A percentile compares a stretch with the other conserved stretches of the same genome.
Evolutionary conservation across 2,113 vertebrate genomes (phyloP).

Genomic region (Corapipo altera): DNA sequence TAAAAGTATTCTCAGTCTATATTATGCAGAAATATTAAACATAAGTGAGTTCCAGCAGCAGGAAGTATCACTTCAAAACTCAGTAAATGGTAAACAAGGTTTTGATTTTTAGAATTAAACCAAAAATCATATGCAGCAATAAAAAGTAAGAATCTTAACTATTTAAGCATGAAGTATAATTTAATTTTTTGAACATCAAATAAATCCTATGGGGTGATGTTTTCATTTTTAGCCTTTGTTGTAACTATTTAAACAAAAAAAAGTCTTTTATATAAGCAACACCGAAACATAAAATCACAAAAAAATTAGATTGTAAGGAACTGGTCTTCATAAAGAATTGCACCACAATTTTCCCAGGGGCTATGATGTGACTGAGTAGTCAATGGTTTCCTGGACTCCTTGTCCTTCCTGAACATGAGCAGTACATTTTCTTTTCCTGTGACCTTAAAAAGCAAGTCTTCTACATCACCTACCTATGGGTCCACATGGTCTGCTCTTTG

Average conservation of each 20-base stretch:
- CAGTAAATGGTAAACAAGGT: background rate
- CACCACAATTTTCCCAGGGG: background rate
- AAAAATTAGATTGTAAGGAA: background rate
- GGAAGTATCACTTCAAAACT: background rate
- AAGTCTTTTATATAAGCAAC: accelerated
- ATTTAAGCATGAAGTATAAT: background rate
- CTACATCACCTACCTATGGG: too few relatives aligned
- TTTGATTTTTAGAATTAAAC: background rate
- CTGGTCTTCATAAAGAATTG: background rate
- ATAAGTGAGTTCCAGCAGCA: background rate
- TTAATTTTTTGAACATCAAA: background rate
- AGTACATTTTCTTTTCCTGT: background rate
- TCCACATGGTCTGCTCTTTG: background rate
- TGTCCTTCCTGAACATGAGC: background rate
- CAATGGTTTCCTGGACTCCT: background rate
- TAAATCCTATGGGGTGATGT: background rate
- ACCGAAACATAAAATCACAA: background rate
- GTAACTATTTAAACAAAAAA: background rate
- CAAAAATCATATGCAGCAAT: background rate
- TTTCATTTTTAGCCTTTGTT: background rate
- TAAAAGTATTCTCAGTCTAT: background rate
- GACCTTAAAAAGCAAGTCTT: background rate
- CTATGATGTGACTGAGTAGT: background rate
- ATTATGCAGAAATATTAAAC: background rate
- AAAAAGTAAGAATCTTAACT: background rate